A percentile compares a stretch with the other conserved stretches of the same genome.
phyloP scores from a whole-genome alignment of 2,113 vertebrate species.

The Casuarius casuarius region DNA sequence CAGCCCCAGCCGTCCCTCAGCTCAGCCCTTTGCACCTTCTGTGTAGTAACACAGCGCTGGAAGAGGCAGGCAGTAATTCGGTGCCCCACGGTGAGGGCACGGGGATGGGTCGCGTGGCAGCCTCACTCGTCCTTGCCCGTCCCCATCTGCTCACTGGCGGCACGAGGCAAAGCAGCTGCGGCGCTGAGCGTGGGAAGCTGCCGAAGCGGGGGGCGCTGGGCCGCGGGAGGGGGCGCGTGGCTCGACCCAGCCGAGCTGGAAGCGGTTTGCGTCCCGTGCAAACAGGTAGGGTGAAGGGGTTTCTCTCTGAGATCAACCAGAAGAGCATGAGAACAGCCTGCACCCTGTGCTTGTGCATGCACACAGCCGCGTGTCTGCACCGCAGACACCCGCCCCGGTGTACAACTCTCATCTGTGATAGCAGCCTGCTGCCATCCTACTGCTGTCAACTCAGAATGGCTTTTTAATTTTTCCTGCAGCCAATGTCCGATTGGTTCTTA shows the following conservation, averaged over 20 bases:
- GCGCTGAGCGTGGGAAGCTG: rapidly evolving
- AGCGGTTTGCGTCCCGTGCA: not conserved
- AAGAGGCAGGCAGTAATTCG: rapidly evolving
- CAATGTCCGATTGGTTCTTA: not conserved
- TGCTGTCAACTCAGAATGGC: not conserved
- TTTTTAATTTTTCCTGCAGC: not conserved
- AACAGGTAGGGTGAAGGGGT: not conserved
- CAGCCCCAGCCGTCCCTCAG: not conserved
- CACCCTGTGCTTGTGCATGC: rapidly evolving
- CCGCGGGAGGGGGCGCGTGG: not conserved
- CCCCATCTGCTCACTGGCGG: too few species aligned
- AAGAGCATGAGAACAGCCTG: not conserved
- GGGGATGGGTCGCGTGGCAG: rapidly evolving
- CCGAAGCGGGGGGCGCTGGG: not conserved
- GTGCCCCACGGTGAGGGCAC: not conserved
- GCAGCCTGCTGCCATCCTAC: not conserved
- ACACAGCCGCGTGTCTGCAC: rapidly evolving
- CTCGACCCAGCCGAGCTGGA: not conserved
- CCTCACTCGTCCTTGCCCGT: not conserved
- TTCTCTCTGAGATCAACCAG: not conserved
- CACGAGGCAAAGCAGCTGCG: not conserved
- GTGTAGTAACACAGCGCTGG: not conserved
- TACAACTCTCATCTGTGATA: not conserved
- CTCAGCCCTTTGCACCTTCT: not conserved
- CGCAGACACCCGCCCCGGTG: not conserved